Evolutionary conservation across 2,113 vertebrate species (phyloP).

Genomic region (Eptatretus burgeri): DNA sequence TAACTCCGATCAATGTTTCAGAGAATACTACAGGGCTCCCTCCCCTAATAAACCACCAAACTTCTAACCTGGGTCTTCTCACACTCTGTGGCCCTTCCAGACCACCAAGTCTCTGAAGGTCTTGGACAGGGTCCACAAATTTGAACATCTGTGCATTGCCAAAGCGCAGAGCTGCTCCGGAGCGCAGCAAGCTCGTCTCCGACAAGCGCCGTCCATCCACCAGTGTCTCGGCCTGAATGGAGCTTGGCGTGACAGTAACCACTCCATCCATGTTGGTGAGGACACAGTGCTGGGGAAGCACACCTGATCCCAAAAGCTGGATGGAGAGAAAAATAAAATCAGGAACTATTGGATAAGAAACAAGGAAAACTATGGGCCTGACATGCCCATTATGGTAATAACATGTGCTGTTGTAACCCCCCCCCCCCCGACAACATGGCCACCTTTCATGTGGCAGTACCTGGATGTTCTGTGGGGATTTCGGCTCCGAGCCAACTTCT

Average conservation of each 20-base stretch:
- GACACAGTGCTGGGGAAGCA: constrained; percentile 81
- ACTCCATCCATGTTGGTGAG: constrained; percentile 81
- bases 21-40: too few species aligned
- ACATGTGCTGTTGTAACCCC: too few species aligned
- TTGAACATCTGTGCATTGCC: constrained; percentile 67
- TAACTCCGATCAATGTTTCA: too few species aligned
- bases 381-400: background rate
- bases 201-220: constrained; percentile 60
- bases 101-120: constrained; percentile 22
- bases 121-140: constrained; percentile 79
- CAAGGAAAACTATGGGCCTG: background rate
- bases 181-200: constrained; percentile 64
- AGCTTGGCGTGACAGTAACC: constrained; percentile 60
- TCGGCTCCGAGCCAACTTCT: constrained; percentile 73
- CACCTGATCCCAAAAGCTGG: constrained; percentile 62
- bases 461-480: constrained; percentile 70
- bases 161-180: constrained; percentile 67
- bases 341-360: background rate
- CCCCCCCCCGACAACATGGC: background rate
- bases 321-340: background rate
- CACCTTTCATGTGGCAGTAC: constrained; percentile 16
- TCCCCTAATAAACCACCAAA: too few species aligned
- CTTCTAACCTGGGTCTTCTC: too few species aligned
- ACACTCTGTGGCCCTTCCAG: too few species aligned
- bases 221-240: constrained; percentile 52